Conservation (phyloP, 2,113 vertebrate genomes). For the Bambusicola thoracicus region DNA sequence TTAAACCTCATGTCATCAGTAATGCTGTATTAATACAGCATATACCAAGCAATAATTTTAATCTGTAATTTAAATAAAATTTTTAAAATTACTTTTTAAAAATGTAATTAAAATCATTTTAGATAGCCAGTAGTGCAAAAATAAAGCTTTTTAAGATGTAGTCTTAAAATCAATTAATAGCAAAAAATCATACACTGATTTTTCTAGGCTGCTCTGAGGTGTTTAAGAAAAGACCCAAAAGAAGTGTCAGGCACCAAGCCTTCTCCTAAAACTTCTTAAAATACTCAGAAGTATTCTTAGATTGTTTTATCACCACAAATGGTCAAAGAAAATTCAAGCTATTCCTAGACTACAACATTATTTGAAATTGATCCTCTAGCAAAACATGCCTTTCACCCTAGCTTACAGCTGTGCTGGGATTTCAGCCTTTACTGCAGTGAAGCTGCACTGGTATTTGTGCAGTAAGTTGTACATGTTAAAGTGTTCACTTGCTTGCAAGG, state of each 20-base stretch:
- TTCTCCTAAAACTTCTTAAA: constrained; percentile 16
- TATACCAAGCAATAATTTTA: neutral
- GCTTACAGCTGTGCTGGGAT: neutral
- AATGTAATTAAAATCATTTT: neutral
- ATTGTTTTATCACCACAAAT: constrained; percentile 23
- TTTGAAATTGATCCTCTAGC: neutral
- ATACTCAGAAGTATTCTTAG: constrained; percentile 33
- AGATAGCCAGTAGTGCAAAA: neutral
- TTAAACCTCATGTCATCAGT: neutral
- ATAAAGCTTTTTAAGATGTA: neutral
- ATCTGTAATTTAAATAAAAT: neutral
- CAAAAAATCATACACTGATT: neutral
- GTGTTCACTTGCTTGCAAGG: constrained; percentile 19
- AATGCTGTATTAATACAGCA: neutral
- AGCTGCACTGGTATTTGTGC: neutral
- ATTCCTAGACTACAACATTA: constrained; percentile 8
- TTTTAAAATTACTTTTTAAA: no score
- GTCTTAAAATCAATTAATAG: constrained; percentile 2
- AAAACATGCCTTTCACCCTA: constrained; percentile 26
- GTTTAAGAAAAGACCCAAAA: constrained; percentile 6
- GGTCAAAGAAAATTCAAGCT: constrained; percentile 20
- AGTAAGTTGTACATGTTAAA: neutral
- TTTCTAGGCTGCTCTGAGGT: neutral
- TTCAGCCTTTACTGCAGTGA: neutral
- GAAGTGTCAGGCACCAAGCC: neutral